Conservation (phyloP, 35 echinoderm and acorn worm species). For the Apostichopus californicus region DNA sequence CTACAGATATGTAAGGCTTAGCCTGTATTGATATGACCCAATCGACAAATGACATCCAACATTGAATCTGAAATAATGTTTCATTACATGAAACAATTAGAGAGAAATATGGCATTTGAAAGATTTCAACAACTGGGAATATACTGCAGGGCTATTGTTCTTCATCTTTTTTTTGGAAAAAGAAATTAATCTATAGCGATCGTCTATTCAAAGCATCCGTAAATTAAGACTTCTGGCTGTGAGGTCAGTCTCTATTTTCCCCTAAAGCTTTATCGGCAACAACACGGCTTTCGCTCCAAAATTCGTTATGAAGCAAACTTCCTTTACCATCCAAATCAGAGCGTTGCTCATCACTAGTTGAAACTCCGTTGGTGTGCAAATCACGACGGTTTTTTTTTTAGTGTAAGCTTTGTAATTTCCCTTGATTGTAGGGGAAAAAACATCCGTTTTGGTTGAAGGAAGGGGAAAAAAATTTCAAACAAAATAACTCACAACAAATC, state of each 20-base stretch:
- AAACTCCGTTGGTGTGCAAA: background rate
- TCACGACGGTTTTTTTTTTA: background rate
- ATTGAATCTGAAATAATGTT: too few species aligned
- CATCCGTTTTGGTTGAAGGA: too few species aligned
- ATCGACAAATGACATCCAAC: too few species aligned
- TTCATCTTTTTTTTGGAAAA: too few species aligned
- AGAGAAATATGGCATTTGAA: too few species aligned
- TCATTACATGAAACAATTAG: too few species aligned
- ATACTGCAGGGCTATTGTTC: too few species aligned
- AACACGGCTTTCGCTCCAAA: background rate
- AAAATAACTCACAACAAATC: slow-evolving; percentile 18
- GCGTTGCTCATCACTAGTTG: background rate
- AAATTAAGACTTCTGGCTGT: slow-evolving; percentile 18
- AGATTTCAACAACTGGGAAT: too few species aligned
- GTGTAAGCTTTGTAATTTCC: too few species aligned
- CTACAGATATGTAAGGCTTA: too few species aligned
- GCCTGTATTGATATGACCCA: too few species aligned
- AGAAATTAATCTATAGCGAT: background rate
- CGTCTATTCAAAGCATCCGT: slow-evolving; percentile 41
- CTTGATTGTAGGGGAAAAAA: too few species aligned
- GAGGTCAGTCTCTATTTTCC: slow-evolving; percentile 24
- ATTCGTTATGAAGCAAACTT: slow-evolving; percentile 16
- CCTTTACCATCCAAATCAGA: slow-evolving; percentile 25
- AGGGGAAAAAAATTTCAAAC: background rate
- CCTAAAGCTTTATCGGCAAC: background rate